Evolutionary conservation across 2,888 invertebrate species (phyloP), one percentile per base, ranked within the genome.

Genomic region (Cheilosia soror): DNA sequence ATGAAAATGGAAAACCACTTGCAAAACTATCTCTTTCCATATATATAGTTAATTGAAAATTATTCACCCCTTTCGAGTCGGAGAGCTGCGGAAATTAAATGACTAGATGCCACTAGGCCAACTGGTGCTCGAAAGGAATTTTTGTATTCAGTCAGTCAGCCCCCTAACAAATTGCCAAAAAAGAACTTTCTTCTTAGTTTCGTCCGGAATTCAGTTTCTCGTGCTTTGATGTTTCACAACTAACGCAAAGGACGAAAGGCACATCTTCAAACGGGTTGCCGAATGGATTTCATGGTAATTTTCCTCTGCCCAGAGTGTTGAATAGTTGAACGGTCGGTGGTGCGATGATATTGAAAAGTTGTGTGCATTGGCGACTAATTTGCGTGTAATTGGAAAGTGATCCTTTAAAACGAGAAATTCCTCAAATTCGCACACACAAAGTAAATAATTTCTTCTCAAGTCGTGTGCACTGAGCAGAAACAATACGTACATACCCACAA

Each of bases 91-190:
- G 13, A 37, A 47, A 63, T 73, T 62, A 73, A 79, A 69, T 79
- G 72, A 25, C 44, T 63, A 25, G 44, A 65, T 60, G 49, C 62
- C 49, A 31, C 13, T 27, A 7, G 20, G 31, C 58, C 83, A 75
- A 65, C 79, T 79, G 79, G 51, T 84, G 84, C 73, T 79, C 79
- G 65, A 58, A 75, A 75, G 75, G 84, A 79, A 84, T 84, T 69
- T 72, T 58, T n/a, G 20, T 9, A 58, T 66, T 69, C 51, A 47
- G 20, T 69, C 51, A 55, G 20, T 5, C 29, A 4, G 51, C 27
- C 11, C 25, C 51, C 27, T 11, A 9, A 27, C 42, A 42, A 27
- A 53, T 55, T 47, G 40, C 37, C 37, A 42, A 44, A 63, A 49
- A 47, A 31, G 27, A 44, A 44, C 44, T 15, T 47, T 47, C 51